Evolutionary conservation across 1,140 invertebrate genomes (phyloP).

Genomic region (Papilio machaon): DNA sequence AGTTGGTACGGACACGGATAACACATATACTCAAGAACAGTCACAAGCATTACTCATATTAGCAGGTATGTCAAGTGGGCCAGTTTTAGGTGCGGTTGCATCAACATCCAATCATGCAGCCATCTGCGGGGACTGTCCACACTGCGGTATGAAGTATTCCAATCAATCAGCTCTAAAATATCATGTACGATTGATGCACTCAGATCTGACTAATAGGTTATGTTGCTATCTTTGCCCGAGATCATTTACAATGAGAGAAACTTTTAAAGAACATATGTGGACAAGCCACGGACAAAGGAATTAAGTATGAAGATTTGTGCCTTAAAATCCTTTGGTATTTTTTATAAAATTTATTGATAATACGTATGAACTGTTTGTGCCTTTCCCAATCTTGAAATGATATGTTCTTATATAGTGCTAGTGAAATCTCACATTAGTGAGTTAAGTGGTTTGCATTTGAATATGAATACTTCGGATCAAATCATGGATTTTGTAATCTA

Average conservation of each 20-base stretch:
- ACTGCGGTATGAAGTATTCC: constrained; percentile 85
- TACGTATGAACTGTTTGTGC: constrained; percentile 49
- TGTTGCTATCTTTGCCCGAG: constrained; percentile 86
- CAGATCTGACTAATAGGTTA: constrained; percentile 84
- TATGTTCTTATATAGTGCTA: not conserved
- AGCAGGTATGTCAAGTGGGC: constrained; percentile 71
- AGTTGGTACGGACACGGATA: constrained; percentile 67
- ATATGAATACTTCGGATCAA: not conserved
- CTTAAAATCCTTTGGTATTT: constrained; percentile 53
- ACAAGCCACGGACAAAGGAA: constrained; percentile 84
- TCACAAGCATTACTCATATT: constrained; percentile 71
- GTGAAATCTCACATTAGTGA: constrained; percentile 7
- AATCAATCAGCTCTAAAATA: constrained; percentile 87
- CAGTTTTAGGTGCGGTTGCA: constrained; percentile 59
- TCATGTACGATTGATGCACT: constrained; percentile 86
- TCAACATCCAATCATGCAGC: constrained; percentile 82
- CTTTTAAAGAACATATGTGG: constrained; percentile 86
- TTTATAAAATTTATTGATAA: constrained; percentile 40
- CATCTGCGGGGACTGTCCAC: constrained; percentile 85
- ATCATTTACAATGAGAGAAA: constrained; percentile 85
- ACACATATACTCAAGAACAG: constrained; percentile 63
- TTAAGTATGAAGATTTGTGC: constrained; percentile 68
- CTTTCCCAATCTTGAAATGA: constrained; percentile 40
- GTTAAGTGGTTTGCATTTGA: not conserved
- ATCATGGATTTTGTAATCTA: not conserved